phyloP scores from a whole-genome alignment of 1,140 invertebrate genomes.

The Megathymus violae region DNA sequence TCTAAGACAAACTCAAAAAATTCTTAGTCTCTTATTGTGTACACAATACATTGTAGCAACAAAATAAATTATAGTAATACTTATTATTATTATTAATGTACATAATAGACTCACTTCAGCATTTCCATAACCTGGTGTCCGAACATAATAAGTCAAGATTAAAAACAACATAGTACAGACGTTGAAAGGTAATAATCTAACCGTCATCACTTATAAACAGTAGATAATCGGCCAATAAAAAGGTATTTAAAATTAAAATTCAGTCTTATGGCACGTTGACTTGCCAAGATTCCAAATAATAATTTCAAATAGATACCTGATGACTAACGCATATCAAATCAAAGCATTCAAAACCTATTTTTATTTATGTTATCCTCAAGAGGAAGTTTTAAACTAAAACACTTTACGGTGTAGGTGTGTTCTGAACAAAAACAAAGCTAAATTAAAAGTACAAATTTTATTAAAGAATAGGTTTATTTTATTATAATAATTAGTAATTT shows the following conservation, averaged over 20 bases:
- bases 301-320: not conserved
- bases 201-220: not conserved
- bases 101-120: no score
- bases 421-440: no score
- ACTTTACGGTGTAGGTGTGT: no score
- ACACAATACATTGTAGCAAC: no score
- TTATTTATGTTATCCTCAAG: not conserved
- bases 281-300: not conserved
- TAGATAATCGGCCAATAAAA: not conserved
- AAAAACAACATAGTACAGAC: conserved; percentile 3
- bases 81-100: no score
- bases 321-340: not conserved
- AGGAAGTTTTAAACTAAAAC: no score
- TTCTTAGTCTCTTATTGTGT: no score
- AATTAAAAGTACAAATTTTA: no score
- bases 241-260: not conserved
- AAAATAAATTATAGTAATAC: no score
- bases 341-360: not conserved
- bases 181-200: not conserved
- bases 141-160: conserved; percentile 8
- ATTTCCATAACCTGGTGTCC: not conserved
- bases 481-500: no score
- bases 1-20: no score
- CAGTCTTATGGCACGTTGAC: not conserved
- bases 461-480: no score